phyloP scores from a whole-genome alignment of 2,888 invertebrate species.

The Odiellus spinosus region DNA sequence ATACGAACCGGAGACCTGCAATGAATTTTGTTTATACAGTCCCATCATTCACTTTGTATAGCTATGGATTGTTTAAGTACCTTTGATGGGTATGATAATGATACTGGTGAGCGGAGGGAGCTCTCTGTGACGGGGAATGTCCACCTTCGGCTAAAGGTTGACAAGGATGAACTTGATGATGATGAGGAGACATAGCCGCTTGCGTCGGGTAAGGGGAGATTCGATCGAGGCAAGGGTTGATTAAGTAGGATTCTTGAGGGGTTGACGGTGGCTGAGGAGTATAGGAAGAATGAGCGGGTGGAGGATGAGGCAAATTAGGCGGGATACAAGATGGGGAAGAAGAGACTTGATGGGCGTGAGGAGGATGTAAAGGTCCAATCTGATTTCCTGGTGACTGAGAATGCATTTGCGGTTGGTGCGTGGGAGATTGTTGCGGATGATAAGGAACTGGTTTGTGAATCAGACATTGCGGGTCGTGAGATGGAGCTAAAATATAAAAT shows the following conservation, averaged over 20 bases:
- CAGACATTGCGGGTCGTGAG: slow-evolving; percentile 13
- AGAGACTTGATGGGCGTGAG: neutral
- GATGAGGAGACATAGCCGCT: no score
- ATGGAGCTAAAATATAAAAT: no score
- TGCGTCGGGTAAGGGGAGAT: no score
- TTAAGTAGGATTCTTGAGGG: slow-evolving; percentile 7
- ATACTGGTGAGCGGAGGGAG: neutral
- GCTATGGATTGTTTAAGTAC: no score
- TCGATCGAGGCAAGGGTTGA: slow-evolving; percentile 9
- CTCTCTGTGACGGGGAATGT: no score
- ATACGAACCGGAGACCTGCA: no score
- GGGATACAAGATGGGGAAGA: neutral
- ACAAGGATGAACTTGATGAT: no score
- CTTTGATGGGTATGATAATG: no score
- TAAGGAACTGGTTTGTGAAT: slow-evolving; percentile 23
- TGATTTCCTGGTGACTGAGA: neutral
- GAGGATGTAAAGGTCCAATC: neutral
- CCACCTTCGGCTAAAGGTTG: no score
- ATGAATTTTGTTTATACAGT: no score
- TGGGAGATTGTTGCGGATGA: slow-evolving; percentile 19
- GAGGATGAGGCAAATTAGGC: slow-evolving; percentile 9
- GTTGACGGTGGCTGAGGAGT: slow-evolving; percentile 7
- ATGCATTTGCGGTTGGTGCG: slow-evolving; percentile 1
- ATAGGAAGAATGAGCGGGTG: slow-evolving; percentile 6
- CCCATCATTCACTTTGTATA: no score